phyloP scores from a whole-genome alignment of 2,888 invertebrate genomes.

The Phortica okadai region DNA sequence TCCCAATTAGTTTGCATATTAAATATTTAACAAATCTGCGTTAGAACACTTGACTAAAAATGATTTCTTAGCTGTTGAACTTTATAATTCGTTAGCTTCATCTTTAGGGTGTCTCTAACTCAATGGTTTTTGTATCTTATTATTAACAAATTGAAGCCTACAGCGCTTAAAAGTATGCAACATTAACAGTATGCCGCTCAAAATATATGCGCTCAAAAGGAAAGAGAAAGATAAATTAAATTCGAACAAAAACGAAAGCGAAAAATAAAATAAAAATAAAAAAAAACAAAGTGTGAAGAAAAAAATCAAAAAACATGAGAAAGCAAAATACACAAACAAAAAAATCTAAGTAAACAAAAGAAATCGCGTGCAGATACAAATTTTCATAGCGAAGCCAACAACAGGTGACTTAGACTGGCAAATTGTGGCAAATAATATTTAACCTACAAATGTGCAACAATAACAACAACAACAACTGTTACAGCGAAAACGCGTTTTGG shows the following conservation, averaged over 20 bases:
- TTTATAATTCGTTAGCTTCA: too few species aligned
- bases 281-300: slow-evolving; percentile 22
- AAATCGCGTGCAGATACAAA: slow-evolving; percentile 27
- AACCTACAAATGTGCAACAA: slow-evolving; percentile 21
- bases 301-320: slow-evolving; percentile 34
- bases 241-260: slow-evolving; percentile 13
- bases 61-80: too few species aligned
- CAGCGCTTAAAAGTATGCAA: slow-evolving; percentile 39
- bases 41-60: too few species aligned
- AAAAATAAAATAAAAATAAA: slow-evolving; percentile 25
- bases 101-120: too few species aligned
- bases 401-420: slow-evolving; percentile 7
- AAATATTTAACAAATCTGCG: too few species aligned
- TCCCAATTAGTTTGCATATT: too few species aligned
- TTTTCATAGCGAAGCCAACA: slow-evolving; percentile 9
- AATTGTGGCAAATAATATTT: slow-evolving; percentile 18
- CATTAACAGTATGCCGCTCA: slow-evolving; percentile 21
- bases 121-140: too few species aligned
- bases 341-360: slow-evolving; percentile 16
- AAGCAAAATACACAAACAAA: slow-evolving; percentile 37
- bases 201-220: slow-evolving; percentile 18
- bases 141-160: background rate
- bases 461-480: slow-evolving; percentile 5
- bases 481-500: slow-evolving; percentile 6
- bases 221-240: slow-evolving; percentile 5